Base-by-base conservation (phyloP, 2,797 vertebrate genomes). In the Hypotaenidia okinawae region DNA sequence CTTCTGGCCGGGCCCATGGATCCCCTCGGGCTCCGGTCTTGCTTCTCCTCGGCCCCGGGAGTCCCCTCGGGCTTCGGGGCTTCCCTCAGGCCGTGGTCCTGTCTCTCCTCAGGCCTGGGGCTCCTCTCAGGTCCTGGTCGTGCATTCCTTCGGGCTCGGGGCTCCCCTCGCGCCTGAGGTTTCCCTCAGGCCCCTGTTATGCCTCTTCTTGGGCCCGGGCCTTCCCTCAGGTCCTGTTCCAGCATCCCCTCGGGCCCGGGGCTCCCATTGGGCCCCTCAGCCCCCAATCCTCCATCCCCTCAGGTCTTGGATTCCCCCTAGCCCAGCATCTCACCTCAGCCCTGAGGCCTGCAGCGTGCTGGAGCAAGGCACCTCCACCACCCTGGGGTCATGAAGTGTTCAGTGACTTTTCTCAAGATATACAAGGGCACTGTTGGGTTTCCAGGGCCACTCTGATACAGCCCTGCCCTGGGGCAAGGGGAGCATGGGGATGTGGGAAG, bases 101-200 rank as follows among this genome's bases (percentile, higher is more conserved):
- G 9, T 7, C n/a, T 33, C n/a, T 22, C 33, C 22, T 58, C 57
- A 16, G 55, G 43, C 18, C 43, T 22, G 5, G 27, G 27, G 27
- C 9, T 64, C 39, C 39, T 41, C 13, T 41, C 39, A 15, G 39
- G 39, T 41, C 39, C 39, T 41, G 14, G 39, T 41, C 39, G 12
- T 41, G 39, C 39, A 13, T 19, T 24, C 32, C 16, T 6, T 16
- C 17, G 21, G 35, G 58, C 24, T 16, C 35, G 17, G 9, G 13
- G 9, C 13, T 37, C 28, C 35, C 28, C 5, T 54, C 32, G 4
- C 17, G 12, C 39, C 32, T 6, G 16, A 17, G 3, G 1, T 3
- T 4, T 13, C 8, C 8, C 6, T 23, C 68, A 22, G 24, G 10
- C 11, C 27, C 15, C 14, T 25, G 15, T 11, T 17, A 11, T 27